Evolutionary conservation across 2,797 vertebrate species (phyloP).

Genomic region (Crotalus adamanteus): DNA sequence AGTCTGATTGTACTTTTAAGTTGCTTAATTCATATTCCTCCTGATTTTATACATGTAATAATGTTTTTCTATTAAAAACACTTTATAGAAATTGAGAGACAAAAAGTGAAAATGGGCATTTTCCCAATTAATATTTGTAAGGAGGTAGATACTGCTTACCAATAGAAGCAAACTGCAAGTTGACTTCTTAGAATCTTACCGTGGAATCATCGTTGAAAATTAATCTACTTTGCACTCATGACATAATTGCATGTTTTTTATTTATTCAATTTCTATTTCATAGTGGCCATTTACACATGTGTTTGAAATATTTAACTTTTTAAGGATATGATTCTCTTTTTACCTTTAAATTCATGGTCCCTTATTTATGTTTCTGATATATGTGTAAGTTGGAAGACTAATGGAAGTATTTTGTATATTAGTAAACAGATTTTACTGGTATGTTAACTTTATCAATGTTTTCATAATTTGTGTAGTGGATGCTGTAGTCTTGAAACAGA

Average conservation of each 20-base stretch:
- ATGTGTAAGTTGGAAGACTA: background rate
- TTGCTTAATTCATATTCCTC: background rate
- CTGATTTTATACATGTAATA: background rate
- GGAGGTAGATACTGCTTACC: background rate
- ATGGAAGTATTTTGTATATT: background rate
- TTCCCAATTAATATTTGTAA: background rate
- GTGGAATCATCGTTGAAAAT: background rate
- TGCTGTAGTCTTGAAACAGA: background rate
- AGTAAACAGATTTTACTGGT: background rate
- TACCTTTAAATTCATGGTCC: background rate
- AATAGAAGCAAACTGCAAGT: background rate
- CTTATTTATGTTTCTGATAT: background rate
- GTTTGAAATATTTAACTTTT: background rate
- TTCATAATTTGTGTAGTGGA: background rate
- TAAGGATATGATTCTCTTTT: background rate
- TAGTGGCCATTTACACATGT: background rate
- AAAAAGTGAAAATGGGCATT: too few relatives aligned
- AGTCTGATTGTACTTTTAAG: background rate
- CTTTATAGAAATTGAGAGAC: background rate
- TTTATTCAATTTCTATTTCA: background rate
- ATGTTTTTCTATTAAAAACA: background rate
- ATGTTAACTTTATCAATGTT: background rate
- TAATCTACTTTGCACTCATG: background rate
- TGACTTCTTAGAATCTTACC: background rate
- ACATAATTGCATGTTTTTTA: background rate